Percentiles rank a stretch among this genome's conserved stretches.
These are phyloP conservation scores for Xiphophorus couchianus DNA, from an alignment of 2,113 vertebrate species.

Conservation along the genomic window DNA sequence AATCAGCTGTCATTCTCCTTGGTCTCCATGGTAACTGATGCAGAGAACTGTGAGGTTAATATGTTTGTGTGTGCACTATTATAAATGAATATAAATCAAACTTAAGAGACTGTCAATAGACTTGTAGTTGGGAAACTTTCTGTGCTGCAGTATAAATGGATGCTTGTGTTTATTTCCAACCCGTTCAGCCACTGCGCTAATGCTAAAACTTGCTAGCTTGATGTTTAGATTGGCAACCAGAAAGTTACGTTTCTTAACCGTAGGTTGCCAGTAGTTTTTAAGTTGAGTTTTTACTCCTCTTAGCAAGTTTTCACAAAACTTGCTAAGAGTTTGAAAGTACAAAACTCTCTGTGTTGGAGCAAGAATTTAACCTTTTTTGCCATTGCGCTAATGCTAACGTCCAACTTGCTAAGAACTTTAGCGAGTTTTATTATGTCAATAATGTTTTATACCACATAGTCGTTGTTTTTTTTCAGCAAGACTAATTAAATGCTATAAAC, in stretches of 20 bases:
- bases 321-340: no score
- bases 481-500: neutral
- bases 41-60: no score
- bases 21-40: no score
- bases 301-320: no score
- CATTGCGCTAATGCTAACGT: neutral
- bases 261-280: no score
- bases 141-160: neutral
- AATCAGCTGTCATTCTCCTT: no score
- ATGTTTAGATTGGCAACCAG: neutral
- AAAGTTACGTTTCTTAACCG: no score
- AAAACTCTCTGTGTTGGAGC: neutral
- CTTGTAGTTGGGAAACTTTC: neutral
- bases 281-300: no score
- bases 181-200: neutral
- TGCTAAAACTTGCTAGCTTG: neutral
- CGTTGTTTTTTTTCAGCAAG: neutral
- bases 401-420: neutral
- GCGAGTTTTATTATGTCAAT: neutral
- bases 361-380: neutral
- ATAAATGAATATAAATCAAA: neutral
- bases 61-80: no score
- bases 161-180: neutral
- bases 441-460: neutral
- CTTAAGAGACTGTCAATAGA: neutral